A percentile compares a stretch with the other conserved stretches of the same genome.
Conservation (phyloP, 2,113 vertebrate species). For the Antigone vipio region DNA sequence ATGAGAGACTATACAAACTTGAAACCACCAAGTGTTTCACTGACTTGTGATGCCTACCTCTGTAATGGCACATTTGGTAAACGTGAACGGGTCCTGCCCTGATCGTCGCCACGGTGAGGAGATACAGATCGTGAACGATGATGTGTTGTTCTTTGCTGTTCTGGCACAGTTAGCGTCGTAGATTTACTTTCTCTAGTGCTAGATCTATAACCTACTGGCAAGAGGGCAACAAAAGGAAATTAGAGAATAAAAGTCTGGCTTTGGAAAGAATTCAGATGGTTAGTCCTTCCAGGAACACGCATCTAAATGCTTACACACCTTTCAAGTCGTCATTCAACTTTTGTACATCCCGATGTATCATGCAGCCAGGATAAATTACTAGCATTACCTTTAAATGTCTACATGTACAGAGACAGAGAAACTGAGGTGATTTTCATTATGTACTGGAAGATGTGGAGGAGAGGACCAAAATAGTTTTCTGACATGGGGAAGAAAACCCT, state of each 20-base stretch:
- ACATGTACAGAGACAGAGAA: neutral
- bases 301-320: neutral
- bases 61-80: conserved; percentile 96
- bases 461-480: neutral
- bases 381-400: conserved; percentile 12
- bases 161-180: conserved; percentile 90
- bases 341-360: neutral
- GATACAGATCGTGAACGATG: conserved; percentile 97
- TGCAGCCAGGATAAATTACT: conserved; percentile 39
- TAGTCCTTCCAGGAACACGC: neutral
- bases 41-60: conserved; percentile 78
- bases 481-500: neutral
- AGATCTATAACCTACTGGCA: conserved; percentile 87
- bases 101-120: conserved; percentile 91
- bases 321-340: neutral
- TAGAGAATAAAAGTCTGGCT: neutral
- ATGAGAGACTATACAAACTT: neutral
- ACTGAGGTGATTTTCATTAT: neutral
- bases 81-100: conserved; percentile 91
- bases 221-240: conserved; percentile 59
- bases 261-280: neutral
- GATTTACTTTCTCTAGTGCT: conserved; percentile 86
- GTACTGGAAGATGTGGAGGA: neutral
- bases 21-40: neutral
- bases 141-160: conserved; percentile 88